Evolutionary conservation across 2,797 vertebrate genomes (phyloP), one percentile per base, ranked within the genome.

Genomic region (Melanotaenia trifasciata): DNA sequence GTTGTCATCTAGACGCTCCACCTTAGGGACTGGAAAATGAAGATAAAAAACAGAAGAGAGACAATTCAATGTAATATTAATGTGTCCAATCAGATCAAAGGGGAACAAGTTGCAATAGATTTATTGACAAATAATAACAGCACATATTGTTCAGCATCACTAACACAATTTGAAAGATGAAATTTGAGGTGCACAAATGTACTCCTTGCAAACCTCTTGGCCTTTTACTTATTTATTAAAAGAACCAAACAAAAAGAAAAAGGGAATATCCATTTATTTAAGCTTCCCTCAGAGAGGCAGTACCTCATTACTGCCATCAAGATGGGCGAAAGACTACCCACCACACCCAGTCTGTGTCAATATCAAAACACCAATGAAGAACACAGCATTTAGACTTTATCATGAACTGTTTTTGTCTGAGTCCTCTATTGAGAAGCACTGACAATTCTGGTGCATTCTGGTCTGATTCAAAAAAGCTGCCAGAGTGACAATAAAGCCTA

Each of bases 1-100:
- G 84, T 96, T 95, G 85, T 98, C 97, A 0, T 97, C 97, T 78
- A 96, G 80, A 84, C 96, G 96, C 86, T 98, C 96, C 92, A 99
- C 94, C 90, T 96, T 95, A 60, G 96, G 98, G 40, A 94, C 98
- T 99, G 79, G 0, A 68, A 24, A 32, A 38, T 12, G 56, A 28
- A 5, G n/a, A 36, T 5, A 50, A 47, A 57, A 62, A 65, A 10
- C 43, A 40, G 64, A 57, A 81, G 50, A 79, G 61, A 3, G 11
- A 3, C 38, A 28, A 24, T 51, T 28, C 16, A 14, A 36, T 61
- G 11, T 10, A 32, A 13, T 3, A 7, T 3, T 8, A 11, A 22
- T 50, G 47, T 47, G 18, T 47, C 45, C 7, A n/a, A 47, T 47
- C 45, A n/a, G 45, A 47, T 47, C 7, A 47, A 45, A 22, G 18